Evolutionary conservation across 2,797 vertebrate genomes (phyloP).

Genomic region (Poecile montanus): DNA sequence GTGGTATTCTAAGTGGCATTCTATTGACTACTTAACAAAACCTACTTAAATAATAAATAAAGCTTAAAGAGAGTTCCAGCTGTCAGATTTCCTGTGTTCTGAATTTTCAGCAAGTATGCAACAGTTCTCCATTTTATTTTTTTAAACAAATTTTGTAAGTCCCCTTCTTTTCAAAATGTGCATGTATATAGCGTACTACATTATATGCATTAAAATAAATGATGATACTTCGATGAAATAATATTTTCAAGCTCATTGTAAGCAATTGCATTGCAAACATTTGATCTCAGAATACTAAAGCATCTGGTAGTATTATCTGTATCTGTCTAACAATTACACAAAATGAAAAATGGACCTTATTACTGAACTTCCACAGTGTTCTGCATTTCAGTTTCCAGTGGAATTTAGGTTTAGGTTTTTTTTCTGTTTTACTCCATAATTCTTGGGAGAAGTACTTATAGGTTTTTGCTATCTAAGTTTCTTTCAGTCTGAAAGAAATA

Average conservation of each 20-base stretch:
- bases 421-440: neutral
- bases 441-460: neutral
- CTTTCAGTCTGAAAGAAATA: neutral
- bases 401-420: neutral
- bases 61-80: neutral
- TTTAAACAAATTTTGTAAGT: neutral
- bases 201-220: neutral
- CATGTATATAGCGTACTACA: neutral
- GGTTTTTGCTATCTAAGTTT: neutral
- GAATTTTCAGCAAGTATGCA: neutral
- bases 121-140: neutral
- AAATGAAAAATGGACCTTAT: neutral
- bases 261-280: neutral
- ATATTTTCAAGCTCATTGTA: neutral
- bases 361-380: too few relatives aligned
- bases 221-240: neutral
- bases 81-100: neutral
- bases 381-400: neutral
- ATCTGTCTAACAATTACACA: neutral
- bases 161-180: neutral
- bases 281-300: neutral
- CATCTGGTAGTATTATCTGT: neutral
- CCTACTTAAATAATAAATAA: neutral
- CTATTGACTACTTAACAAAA: neutral
- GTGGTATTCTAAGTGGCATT: neutral